These are phyloP conservation scores for Lasioglossum lativentre DNA, from an alignment of 2,888 invertebrate species.

Conservation along the genomic window DNA sequence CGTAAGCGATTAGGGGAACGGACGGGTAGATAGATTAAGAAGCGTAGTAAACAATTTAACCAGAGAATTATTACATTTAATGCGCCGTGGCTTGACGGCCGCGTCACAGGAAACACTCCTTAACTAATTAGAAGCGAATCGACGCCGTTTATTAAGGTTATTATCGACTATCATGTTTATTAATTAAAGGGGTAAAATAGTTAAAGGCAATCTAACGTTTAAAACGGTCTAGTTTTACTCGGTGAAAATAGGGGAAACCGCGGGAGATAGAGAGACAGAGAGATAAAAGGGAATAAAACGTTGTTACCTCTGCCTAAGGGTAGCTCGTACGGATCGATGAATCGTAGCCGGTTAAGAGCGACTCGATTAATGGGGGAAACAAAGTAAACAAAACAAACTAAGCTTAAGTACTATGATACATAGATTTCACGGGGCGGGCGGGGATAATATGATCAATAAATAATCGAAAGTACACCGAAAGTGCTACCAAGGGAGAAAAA, in stretches of 20 bases:
- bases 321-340: conserved; percentile 68
- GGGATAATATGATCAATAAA: conserved; percentile 35
- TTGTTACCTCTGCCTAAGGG: conserved; percentile 76
- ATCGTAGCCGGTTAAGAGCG: conserved; percentile 62
- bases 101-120: conserved; percentile 33
- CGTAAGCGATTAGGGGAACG: conserved; percentile 47
- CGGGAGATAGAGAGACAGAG: neutral
- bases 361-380: conserved; percentile 29
- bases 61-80: conserved; percentile 58
- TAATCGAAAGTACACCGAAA: conserved; percentile 70
- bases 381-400: conserved; percentile 40
- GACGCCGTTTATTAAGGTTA: conserved; percentile 57
- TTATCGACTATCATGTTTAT: conserved; percentile 66
- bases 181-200: conserved; percentile 58
- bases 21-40: conserved; percentile 66
- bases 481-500: conserved; percentile 51
- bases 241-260: neutral
- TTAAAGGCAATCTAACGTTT: conserved; percentile 71
- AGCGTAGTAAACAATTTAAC: conserved; percentile 54
- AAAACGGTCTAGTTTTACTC: conserved; percentile 76
- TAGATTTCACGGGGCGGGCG: conserved; percentile 42
- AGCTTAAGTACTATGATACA: conserved; percentile 50
- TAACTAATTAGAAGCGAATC: conserved; percentile 56
- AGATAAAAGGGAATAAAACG: conserved; percentile 53
- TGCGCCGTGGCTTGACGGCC: conserved; percentile 7